A percentile compares a stretch with the other conserved stretches of the same genome.
Evolutionary conservation across 2,113 vertebrate genomes (phyloP).

Genomic region (Scatophagus argus): DNA sequence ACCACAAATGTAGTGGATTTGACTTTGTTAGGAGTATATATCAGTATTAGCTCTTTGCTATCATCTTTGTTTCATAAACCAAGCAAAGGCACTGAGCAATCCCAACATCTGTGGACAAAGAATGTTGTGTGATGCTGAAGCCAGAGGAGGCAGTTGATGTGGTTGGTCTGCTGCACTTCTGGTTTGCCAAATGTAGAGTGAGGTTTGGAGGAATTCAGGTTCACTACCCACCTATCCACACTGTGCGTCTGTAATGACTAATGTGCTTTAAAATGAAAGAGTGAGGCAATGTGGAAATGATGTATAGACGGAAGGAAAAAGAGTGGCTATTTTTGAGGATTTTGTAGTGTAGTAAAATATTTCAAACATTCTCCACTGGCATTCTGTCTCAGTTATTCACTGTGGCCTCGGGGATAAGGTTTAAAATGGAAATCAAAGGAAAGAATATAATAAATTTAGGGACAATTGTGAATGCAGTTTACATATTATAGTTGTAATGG

Average conservation of each 20-base stretch:
- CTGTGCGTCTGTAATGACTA: constrained; percentile 45
- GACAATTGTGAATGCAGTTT: no score
- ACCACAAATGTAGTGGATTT: background rate
- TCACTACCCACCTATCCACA: constrained; percentile 35
- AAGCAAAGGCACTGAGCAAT: constrained; percentile 26
- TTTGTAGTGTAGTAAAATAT: background rate
- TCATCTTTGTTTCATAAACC: constrained; percentile 1
- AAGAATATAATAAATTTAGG: background rate
- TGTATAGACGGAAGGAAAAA: constrained; percentile 4
- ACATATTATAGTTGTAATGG: background rate
- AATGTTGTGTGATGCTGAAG: constrained; percentile 56
- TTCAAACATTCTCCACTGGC: background rate
- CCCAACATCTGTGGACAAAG: constrained; percentile 49
- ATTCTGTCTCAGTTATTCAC: background rate
- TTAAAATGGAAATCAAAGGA: background rate
- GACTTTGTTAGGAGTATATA: background rate
- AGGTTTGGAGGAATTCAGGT: constrained; percentile 62
- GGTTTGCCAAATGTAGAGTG: constrained; percentile 58
- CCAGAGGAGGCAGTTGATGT: constrained; percentile 43
- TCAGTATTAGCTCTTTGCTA: background rate
- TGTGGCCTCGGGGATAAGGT: background rate
- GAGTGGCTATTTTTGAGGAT: background rate
- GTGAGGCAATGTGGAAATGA: background rate
- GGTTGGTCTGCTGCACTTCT: constrained; percentile 34
- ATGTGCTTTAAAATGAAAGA: constrained; percentile 42